These are phyloP conservation scores for Peromyscus polionotus DNA, from an alignment of 2,113 vertebrate genomes.

Conservation along the genomic window DNA sequence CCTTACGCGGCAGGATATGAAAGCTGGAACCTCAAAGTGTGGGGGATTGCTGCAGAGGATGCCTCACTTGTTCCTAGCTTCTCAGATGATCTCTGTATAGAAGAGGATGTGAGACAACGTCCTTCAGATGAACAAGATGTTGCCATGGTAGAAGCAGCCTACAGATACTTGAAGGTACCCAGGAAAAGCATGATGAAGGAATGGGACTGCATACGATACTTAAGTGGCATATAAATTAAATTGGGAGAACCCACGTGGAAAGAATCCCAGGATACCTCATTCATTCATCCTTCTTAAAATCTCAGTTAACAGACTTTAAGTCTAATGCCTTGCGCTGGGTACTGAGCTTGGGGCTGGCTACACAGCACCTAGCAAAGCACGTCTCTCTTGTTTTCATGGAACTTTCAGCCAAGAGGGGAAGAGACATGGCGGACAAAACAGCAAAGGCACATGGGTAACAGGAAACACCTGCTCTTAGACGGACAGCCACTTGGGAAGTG, in stretches of 20 bases:
- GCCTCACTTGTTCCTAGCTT: background rate
- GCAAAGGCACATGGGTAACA: background rate
- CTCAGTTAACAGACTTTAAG: background rate
- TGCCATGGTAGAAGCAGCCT: background rate
- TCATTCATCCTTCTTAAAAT: background rate
- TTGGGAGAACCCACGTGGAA: background rate
- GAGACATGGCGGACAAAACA: background rate
- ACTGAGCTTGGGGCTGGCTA: background rate
- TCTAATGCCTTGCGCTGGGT: background rate
- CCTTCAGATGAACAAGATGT: background rate
- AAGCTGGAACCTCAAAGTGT: background rate
- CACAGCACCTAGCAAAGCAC: background rate
- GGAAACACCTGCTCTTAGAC: background rate
- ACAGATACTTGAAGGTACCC: background rate
- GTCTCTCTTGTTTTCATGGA: background rate
- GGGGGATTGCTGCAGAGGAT: background rate
- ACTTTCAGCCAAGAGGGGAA: background rate
- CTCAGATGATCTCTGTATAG: background rate
- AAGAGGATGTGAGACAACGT: background rate
- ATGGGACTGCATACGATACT: background rate
- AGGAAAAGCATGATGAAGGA: background rate
- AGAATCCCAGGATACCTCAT: background rate
- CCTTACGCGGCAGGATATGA: background rate
- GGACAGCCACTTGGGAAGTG: background rate
- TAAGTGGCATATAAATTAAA: background rate